phyloP scores from a whole-genome alignment of 2,888 invertebrate species.

The Achlya flavicornis region DNA sequence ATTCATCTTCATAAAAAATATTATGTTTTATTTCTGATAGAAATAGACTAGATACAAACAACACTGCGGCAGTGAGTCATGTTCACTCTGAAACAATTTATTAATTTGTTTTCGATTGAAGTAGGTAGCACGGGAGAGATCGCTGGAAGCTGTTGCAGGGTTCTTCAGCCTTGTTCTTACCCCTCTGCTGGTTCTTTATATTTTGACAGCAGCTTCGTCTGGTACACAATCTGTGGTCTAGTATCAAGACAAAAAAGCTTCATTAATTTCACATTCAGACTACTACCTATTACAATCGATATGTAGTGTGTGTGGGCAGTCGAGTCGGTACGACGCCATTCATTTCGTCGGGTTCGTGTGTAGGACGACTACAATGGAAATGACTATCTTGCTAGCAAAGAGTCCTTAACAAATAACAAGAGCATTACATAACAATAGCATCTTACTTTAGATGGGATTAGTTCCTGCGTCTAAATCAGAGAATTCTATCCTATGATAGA shows the following conservation, averaged over 20 bases:
- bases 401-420: no score
- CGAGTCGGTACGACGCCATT: constrained; percentile 39
- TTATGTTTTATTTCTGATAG: constrained; percentile 4
- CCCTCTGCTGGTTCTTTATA: not conserved
- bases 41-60: constrained; percentile 5
- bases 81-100: not conserved
- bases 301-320: constrained; percentile 28
- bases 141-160: not conserved
- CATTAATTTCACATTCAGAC: constrained; percentile 33
- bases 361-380: not conserved
- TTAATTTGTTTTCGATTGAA: not conserved
- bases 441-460: no score
- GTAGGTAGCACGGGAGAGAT: not conserved
- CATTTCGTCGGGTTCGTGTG: constrained; percentile 30
- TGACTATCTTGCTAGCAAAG: no score
- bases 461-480: no score
- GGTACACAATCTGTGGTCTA: no score
- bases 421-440: no score
- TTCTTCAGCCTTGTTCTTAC: not conserved
- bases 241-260: not conserved
- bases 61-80: not conserved
- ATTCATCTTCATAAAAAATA: constrained; percentile 27
- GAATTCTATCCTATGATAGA: no score
- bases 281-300: constrained; percentile 26
- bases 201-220: not conserved